Conservation (phyloP, 2,113 vertebrate genomes). For the Sinosuthora webbiana region DNA sequence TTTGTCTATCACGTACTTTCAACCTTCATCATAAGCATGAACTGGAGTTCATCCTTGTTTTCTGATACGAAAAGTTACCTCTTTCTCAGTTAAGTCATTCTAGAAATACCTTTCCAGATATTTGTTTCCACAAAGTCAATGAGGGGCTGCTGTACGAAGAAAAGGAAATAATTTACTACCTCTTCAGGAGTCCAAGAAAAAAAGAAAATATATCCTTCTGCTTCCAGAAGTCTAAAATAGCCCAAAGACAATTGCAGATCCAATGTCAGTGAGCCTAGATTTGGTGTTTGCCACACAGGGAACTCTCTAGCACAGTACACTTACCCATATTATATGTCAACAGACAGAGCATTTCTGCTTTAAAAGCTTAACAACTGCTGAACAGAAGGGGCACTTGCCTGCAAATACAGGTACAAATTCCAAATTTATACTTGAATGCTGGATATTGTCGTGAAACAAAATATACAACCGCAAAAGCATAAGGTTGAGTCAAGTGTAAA, state of each 20-base stretch:
- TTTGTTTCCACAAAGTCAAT: background rate
- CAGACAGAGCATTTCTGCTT: constrained; percentile 21
- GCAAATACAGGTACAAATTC: background rate
- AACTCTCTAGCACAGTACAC: background rate
- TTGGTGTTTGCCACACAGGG: background rate
- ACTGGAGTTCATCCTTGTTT: background rate
- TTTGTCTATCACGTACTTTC: background rate
- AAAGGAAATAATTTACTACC: background rate
- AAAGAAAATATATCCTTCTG: background rate
- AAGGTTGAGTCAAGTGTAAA: constrained; percentile 18
- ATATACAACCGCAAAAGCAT: constrained; percentile 13
- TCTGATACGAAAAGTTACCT: background rate
- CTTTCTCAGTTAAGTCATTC: background rate
- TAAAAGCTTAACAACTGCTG: constrained; percentile 18
- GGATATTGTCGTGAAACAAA: background rate
- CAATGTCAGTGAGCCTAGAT: background rate
- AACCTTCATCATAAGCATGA: background rate
- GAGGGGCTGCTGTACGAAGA: background rate
- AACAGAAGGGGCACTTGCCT: constrained; percentile 33
- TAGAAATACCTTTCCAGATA: background rate
- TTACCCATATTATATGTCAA: background rate
- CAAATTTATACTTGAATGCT: background rate
- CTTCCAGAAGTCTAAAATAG: constrained; percentile 28
- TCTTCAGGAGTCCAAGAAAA: background rate
- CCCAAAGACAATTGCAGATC: background rate